phyloP scores from a whole-genome alignment of 2,797 vertebrate genomes.

The Pelobates cultripes region DNA sequence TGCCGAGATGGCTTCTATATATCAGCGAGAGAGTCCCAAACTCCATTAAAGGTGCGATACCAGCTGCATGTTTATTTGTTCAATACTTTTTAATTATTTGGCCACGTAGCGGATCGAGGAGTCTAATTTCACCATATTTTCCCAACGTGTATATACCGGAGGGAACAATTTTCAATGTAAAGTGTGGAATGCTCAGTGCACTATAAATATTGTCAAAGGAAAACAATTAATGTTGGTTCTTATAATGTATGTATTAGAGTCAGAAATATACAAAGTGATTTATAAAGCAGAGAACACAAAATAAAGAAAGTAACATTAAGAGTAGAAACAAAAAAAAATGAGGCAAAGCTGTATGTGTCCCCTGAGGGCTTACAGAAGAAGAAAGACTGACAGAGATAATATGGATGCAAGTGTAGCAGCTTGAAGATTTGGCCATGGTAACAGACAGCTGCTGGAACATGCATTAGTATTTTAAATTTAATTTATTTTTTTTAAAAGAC shows the following conservation, averaged over 20 bases:
- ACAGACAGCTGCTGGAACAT: too few relatives aligned
- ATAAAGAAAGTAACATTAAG: not conserved
- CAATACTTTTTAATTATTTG: slow-evolving; percentile 9
- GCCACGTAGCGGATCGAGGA: not conserved
- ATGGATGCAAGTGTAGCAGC: not conserved
- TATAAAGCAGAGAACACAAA: not conserved
- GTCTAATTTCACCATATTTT: slow-evolving; percentile 1
- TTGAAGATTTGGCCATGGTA: too few relatives aligned
- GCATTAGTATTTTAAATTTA: too few relatives aligned
- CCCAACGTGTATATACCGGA: slow-evolving; percentile 45
- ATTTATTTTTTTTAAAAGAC: too few relatives aligned
- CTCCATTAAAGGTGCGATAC: slow-evolving; percentile 13
- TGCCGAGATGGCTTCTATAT: not conserved
- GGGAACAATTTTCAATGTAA: slow-evolving; percentile 53
- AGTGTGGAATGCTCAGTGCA: not conserved
- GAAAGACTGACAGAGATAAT: not conserved
- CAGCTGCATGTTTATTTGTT: slow-evolving; percentile 13
- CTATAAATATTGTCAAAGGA: slow-evolving; percentile 7
- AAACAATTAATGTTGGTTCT: not conserved
- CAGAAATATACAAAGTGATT: not conserved
- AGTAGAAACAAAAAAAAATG: not conserved
- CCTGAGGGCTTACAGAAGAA: not conserved
- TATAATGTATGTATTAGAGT: slow-evolving; percentile 30
- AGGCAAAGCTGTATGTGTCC: too few relatives aligned
- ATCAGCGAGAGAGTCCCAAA: not conserved